Percentiles rank a stretch among this genome's conserved stretches.
phyloP scores from a whole-genome alignment of 2,888 invertebrate genomes.

The Acrobeloides nanus region DNA sequence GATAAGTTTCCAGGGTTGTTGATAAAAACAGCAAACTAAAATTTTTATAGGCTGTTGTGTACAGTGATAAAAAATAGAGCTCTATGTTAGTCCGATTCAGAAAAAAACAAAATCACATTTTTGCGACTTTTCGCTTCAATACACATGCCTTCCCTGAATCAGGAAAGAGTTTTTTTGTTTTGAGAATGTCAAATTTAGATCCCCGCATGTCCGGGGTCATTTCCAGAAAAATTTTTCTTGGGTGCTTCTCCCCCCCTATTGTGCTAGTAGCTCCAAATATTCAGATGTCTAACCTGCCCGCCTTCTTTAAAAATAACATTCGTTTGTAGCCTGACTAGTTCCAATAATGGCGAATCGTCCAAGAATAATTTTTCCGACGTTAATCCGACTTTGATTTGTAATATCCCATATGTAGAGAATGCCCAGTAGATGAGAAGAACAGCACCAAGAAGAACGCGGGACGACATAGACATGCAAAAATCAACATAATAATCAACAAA shows the following conservation, averaged over 20 bases:
- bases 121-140: no score
- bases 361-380: constrained; percentile 51
- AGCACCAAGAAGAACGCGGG: constrained; percentile 31
- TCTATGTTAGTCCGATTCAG: no score
- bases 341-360: constrained; percentile 51
- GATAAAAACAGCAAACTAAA: constrained; percentile 46
- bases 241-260: no score
- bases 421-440: constrained; percentile 41
- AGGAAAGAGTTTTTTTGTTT: no score
- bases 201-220: no score
- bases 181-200: no score
- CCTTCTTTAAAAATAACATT: constrained; percentile 52
- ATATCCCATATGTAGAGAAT: constrained; percentile 42
- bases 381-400: constrained; percentile 47
- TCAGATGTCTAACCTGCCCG: constrained; percentile 41
- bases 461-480: constrained; percentile 40
- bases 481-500: constrained; percentile 43
- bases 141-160: no score
- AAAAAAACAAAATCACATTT: no score
- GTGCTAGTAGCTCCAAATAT: no score
- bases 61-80: neutral
- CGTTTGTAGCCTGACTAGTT: constrained; percentile 49
- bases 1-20: constrained; percentile 48
- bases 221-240: no score
- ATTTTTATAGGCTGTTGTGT: no score